Percentiles rank a stretch among this genome's conserved stretches.
Evolutionary conservation across 2,888 invertebrate genomes (phyloP).

Genomic region (Drosophila tanythrix): DNA sequence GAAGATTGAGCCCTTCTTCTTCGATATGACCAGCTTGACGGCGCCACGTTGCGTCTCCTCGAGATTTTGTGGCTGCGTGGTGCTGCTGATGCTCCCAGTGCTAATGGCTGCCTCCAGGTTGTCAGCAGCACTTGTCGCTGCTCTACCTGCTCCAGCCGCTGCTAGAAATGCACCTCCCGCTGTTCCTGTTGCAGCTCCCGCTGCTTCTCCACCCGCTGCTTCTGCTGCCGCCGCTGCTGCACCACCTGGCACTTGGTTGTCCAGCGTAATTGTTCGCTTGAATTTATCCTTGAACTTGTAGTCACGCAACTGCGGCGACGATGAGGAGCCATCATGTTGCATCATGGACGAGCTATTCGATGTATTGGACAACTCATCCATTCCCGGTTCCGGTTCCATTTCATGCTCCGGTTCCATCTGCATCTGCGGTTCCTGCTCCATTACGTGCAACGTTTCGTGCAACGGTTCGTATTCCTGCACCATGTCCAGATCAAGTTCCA

Average conservation of each 20-base stretch:
- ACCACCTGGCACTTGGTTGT: conserved; percentile 68
- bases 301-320: conserved; percentile 81
- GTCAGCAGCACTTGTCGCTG: conserved; percentile 13
- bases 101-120: conserved; percentile 64
- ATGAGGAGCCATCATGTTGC: conserved; percentile 73
- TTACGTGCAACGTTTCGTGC: neutral
- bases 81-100: conserved; percentile 20
- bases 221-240: conserved; percentile 43
- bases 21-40: conserved; percentile 90
- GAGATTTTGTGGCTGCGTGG: conserved; percentile 15
- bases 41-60: conserved; percentile 76
- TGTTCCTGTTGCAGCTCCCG: conserved; percentile 21
- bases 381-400: conserved; percentile 60
- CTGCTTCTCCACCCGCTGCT: conserved; percentile 36
- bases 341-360: conserved; percentile 63
- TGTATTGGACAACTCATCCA: conserved; percentile 69
- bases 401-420: conserved; percentile 23
- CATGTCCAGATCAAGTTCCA: conserved; percentile 5
- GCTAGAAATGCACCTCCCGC: conserved; percentile 13
- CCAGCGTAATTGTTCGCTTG: conserved; percentile 83
- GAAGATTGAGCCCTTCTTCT: conserved; percentile 95
- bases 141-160: too few relatives aligned
- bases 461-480: conserved; percentile 10
- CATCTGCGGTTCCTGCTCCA: neutral
- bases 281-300: conserved; percentile 84